phyloP scores from a whole-genome alignment of 2,888 invertebrate species.

The Poecilobothrus nobilitatus region DNA sequence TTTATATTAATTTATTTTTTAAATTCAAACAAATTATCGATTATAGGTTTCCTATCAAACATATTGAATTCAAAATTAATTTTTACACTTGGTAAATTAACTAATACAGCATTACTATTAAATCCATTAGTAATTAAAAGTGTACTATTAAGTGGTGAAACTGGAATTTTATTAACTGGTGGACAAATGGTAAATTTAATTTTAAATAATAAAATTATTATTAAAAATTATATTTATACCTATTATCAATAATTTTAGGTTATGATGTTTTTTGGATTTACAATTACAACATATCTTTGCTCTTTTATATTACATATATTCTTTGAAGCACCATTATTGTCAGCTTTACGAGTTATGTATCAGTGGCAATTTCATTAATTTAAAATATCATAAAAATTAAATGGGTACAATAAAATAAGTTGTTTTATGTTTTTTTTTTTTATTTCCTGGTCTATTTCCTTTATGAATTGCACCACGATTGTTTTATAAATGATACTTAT shows the following conservation, averaged over 20 bases:
- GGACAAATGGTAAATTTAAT: conserved; percentile 45
- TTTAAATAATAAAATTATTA: not conserved
- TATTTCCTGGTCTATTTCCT: conserved; percentile 14
- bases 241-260: too few relatives aligned
- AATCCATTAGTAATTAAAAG: conserved; percentile 47
- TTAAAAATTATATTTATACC: not conserved
- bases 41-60: not conserved
- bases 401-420: not conserved
- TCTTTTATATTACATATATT: conserved; percentile 48
- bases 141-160: conserved; percentile 45
- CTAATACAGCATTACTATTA: conserved; percentile 49
- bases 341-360: conserved; percentile 36
- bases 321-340: conserved; percentile 54
- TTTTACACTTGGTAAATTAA: conserved; percentile 49
- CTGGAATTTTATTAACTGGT: conserved; percentile 45
- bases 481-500: conserved; percentile 15
- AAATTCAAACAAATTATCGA: conserved; percentile 1
- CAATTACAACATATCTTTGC: conserved; percentile 41
- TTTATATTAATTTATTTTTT: too few relatives aligned
- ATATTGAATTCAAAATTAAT: conserved; percentile 44
- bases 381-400: conserved; percentile 11
- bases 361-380: conserved; percentile 2
- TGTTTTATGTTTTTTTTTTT: not conserved
- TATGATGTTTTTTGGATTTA: conserved; percentile 48
- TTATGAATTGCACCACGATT: conserved; percentile 14